Base-by-base conservation (phyloP, 2,113 vertebrate genomes). In the Mungos mungo region DNA sequence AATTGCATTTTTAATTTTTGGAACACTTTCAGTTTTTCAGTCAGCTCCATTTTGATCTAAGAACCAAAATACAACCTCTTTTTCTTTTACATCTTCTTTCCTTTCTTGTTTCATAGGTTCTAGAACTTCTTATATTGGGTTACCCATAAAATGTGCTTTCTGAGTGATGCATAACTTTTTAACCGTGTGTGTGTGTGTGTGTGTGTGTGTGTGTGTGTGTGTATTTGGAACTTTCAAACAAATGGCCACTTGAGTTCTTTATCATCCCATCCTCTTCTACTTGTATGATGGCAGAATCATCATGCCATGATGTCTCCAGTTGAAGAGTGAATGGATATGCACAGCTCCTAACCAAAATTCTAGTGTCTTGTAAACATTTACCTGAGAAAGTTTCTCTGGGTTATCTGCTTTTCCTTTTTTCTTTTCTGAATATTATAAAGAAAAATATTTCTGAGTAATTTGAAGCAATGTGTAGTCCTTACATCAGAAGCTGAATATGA, bases 1-100 rank as follows among this genome's bases (percentile, higher is more conserved):
- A 71, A 88, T 76, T 86, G 38, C 2, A 41, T 65, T 81, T 97
- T 94, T 66, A 5, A 71, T 88, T 91, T 93, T 45, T 82, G 65
- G 35, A 83, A 57, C 23, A 66, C 33, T 79, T 76, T 41, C 1
- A 19, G 81, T 84, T 66, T 76, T 60, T 41, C 9, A 65, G 0
- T 86, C 57, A 81, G 50, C 10, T 83, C 13, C 50, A 71, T 91
- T 79, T 93, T 90, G 77, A 18, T 66, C 52, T 68, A 65, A 95
- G 13, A n/a, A 23, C 47, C 81, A 92, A 89, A 91, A 76, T 27
- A n/a, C 27, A 92, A n/a, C 50, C 47, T 83, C 15, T 74, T 86
- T 63, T 63, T 14, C 21, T 68, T 27, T 92, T 45, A 74, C 21
- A 47, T 23, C 25, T 69, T 83, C 50, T 93, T 84, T 90, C 31